phyloP scores from a whole-genome alignment of 2,888 invertebrate genomes.

The Hemicrepidius hirtus region DNA sequence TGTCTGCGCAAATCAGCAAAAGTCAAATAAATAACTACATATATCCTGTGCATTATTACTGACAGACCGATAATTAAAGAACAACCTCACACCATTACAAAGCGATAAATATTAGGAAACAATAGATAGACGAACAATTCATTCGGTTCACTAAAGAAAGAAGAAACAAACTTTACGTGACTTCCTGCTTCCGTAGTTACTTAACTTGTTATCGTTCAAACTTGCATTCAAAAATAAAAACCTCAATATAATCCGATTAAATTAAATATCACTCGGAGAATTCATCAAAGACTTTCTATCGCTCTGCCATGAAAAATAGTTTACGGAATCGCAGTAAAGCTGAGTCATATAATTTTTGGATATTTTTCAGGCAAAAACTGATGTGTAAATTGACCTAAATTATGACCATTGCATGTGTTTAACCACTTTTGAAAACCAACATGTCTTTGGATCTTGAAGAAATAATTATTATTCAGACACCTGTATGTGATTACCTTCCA shows the following conservation, averaged over 20 bases:
- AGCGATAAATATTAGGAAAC: no score
- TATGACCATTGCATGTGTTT: background rate
- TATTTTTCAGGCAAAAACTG: background rate
- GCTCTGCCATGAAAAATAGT: background rate
- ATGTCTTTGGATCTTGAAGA: slow-evolving; percentile 5
- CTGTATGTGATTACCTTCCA: background rate
- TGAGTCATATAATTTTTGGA: background rate
- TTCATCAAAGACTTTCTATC: background rate
- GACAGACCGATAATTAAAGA: no score
- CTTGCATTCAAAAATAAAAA: background rate
- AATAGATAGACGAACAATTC: background rate
- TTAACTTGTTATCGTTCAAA: background rate
- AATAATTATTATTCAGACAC: background rate
- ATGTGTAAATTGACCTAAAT: slow-evolving; percentile 20
- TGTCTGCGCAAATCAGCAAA: background rate
- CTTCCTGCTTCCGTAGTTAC: slow-evolving; percentile 13
- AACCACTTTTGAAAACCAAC: background rate
- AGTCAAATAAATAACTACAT: background rate
- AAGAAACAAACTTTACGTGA: background rate
- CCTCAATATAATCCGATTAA: background rate
- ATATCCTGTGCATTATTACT: no score
- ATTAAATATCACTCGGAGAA: background rate
- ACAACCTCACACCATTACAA: no score
- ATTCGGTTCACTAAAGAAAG: background rate
- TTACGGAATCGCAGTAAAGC: background rate